Evolutionary conservation across 2,888 invertebrate species (phyloP).

Genomic region (Caenorhabditis afra): DNA sequence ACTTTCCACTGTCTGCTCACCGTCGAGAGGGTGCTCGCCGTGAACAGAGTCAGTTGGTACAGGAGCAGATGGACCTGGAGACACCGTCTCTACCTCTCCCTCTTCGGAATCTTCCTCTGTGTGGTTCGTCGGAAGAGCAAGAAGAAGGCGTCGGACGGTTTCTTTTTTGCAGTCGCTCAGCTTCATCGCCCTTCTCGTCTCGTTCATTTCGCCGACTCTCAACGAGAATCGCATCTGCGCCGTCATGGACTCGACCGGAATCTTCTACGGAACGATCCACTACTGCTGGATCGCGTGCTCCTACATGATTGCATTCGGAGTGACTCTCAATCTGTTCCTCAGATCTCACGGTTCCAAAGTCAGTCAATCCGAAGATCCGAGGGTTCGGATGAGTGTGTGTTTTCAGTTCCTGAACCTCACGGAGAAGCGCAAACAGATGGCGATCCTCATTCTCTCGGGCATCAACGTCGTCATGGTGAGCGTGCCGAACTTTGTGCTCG

Average conservation of each 20-base stretch:
- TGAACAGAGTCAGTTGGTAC: constrained; percentile 64
- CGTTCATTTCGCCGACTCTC: constrained; percentile 15
- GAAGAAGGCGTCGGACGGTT: not conserved
- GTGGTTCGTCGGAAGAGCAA: constrained; percentile 14
- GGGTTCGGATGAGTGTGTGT: not conserved
- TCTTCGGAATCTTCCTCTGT: constrained; percentile 44
- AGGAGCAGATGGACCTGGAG: constrained; percentile 63
- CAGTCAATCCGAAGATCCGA: not conserved
- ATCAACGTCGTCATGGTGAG: constrained; percentile 65
- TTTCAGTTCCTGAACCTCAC: constrained; percentile 60
- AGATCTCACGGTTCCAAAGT: constrained; percentile 54
- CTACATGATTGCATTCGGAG: constrained; percentile 58
- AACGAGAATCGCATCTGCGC: constrained; percentile 61
- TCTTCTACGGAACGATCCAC: constrained; percentile 64
- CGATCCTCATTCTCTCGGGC: constrained; percentile 61
- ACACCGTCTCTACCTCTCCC: constrained; percentile 53
- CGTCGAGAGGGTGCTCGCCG: constrained; percentile 64
- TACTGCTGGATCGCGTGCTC: constrained; percentile 60
- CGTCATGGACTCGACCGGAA: constrained; percentile 67
- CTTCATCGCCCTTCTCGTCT: constrained; percentile 39
- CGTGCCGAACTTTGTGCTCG: constrained; percentile 65
- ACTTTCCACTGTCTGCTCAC: constrained; percentile 62
- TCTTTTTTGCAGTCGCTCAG: constrained; percentile 47
- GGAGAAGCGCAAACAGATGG: constrained; percentile 62
- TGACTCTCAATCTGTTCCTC: constrained; percentile 51